Evolutionary conservation across 2,888 invertebrate genomes (phyloP), one percentile per base, ranked within the genome.

Genomic region (Neoscelio sp.): DNA sequence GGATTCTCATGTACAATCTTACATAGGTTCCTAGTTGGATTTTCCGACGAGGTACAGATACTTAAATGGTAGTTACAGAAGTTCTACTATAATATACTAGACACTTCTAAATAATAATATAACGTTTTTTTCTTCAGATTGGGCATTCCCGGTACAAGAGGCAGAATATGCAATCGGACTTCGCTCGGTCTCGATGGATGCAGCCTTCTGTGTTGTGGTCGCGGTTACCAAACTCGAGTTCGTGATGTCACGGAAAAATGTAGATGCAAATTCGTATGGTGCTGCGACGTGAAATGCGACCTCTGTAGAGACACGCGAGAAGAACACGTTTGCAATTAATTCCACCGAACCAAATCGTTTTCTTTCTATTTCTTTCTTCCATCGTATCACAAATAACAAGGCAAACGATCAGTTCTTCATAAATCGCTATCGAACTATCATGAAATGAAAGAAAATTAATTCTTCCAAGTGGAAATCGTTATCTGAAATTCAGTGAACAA

Each of bases 251-350:
- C 95, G 85, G 96, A 97, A 88, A 96, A 97, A 90, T 97, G 97
- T 91, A 94, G 95, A 87, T 97, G 97, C 90, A 94, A 95, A 83
- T 97, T 97, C 89, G 95, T 96, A 74, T 97, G 97, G 97, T 97
- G 97, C 91, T 97, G 97, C 91, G 93, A 94, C 82, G 97, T 97
- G 1, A 94, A 95, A 85, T 97, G 97, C 91, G 95, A 96, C 87
- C 93, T 94, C 79, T 97, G 97, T 90, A 93, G 94, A 82, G 94
- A 94, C 85, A 94, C 94, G 86, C 93, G 94, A 81, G 96, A 97
- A 86, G 95, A 96, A 86, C 96, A 97, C 88, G 95, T 96, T 87
- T 97, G 97, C 92, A 97, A 97, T 91, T 97, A 92, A 92, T 56
- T 65, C 30, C 52, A 64, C 26, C 54, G 33, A 68, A 62, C 62